phyloP scores from a whole-genome alignment of 2,113 vertebrate genomes.

The Cheilinus undulatus region DNA sequence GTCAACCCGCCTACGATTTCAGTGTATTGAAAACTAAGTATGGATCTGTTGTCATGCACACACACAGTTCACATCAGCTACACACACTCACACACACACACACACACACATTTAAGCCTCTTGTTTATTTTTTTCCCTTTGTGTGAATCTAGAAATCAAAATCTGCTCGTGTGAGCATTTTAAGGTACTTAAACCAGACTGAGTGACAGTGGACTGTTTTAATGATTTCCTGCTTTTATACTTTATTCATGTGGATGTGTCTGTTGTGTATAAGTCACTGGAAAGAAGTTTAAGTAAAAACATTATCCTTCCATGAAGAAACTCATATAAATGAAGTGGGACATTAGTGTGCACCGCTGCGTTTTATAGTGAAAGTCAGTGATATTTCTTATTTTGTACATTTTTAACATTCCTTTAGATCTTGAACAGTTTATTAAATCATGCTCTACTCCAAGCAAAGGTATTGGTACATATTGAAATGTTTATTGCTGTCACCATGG shows the following conservation, averaged over 20 bases:
- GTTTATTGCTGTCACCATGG: neutral
- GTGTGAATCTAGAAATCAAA: neutral
- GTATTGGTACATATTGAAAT: neutral
- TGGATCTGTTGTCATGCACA: neutral
- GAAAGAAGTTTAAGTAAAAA: constrained; percentile 49
- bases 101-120: constrained; percentile 2
- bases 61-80: neutral
- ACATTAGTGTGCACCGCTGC: constrained; percentile 11
- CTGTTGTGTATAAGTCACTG: constrained; percentile 62
- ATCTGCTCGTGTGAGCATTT: constrained; percentile 10
- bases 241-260: constrained; percentile 38
- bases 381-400: constrained; percentile 29
- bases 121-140: neutral
- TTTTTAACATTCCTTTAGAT: constrained; percentile 67
- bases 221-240: constrained; percentile 38
- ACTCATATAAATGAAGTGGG: constrained; percentile 29
- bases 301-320: constrained; percentile 38
- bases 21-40: neutral
- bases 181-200: constrained; percentile 41
- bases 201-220: constrained; percentile 19
- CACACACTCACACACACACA: neutral
- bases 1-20: neutral
- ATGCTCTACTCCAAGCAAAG: neutral
- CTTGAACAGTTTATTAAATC: constrained; percentile 22
- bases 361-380: constrained; percentile 36